phyloP scores from a whole-genome alignment of 2,797 vertebrate species.

The Pseudochaenichthys georgianus region DNA sequence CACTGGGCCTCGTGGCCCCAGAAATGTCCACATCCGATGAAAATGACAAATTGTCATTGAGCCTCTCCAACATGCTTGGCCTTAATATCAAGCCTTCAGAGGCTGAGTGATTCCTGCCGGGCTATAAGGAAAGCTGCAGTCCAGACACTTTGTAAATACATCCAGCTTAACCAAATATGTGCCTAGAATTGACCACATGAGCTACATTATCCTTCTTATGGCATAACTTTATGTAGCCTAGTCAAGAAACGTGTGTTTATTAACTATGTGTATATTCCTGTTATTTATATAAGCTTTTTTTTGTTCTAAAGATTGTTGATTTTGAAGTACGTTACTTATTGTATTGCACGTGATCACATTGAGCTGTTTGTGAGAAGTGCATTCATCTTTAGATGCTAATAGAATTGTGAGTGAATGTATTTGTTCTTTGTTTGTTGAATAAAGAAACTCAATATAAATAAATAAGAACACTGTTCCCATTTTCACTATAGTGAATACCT shows the following conservation, averaged over 20 bases:
- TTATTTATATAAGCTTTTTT: conserved; percentile 75
- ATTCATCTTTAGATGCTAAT: conserved; percentile 18
- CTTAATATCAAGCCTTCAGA: conserved; percentile 58
- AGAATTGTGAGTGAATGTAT: conserved; percentile 34
- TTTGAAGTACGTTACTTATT: conserved; percentile 30
- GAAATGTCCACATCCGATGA: conserved; percentile 48
- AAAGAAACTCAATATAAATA: conserved; percentile 39
- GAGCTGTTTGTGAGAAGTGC: conserved; percentile 23
- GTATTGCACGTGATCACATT: conserved; percentile 37
- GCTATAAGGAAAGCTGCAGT: conserved; percentile 2
- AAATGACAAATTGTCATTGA: conserved; percentile 69
- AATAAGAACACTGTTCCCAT: not conserved
- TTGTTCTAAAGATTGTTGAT: conserved; percentile 44
- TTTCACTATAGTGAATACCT: not conserved
- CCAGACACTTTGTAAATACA: conserved; percentile 53
- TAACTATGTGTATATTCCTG: conserved; percentile 58
- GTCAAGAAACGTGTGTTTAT: conserved; percentile 40
- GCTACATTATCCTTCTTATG: conserved; percentile 15
- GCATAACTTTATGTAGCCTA: conserved; percentile 2
- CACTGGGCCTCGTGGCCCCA: conserved; percentile 36
- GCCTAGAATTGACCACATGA: not conserved
- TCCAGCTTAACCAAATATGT: conserved; percentile 25
- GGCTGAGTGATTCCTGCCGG: conserved; percentile 28
- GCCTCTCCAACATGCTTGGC: conserved; percentile 84
- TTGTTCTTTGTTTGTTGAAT: conserved; percentile 48